A percentile compares a stretch with the other conserved stretches of the same genome.
These are phyloP conservation scores for Kradibia gibbosae DNA, from an alignment of 1,140 invertebrate species.

Conservation along the genomic window DNA sequence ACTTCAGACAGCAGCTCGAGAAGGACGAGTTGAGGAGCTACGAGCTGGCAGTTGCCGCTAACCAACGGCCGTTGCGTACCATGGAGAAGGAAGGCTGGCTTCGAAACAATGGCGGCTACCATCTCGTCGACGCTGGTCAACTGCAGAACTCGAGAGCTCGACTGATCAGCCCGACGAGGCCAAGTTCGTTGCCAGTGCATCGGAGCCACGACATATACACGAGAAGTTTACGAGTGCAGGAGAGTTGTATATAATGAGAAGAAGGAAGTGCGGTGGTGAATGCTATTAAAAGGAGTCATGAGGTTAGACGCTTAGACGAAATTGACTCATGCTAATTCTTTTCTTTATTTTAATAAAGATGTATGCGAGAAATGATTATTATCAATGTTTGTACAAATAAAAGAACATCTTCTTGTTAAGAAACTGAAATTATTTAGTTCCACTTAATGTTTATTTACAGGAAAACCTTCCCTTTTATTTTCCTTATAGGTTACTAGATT, in stretches of 20 bases:
- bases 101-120: conserved; percentile 45
- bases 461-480: too few relatives aligned
- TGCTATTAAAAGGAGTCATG: background rate
- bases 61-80: conserved; percentile 14
- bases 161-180: conserved; percentile 51
- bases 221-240: conserved; percentile 64
- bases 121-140: conserved; percentile 43
- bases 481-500: too few relatives aligned
- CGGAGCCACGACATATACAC: conserved; percentile 65
- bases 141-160: background rate
- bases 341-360: conserved; percentile 5
- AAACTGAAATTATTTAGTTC: conserved; percentile 6
- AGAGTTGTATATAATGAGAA: conserved; percentile 65
- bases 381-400: conserved; percentile 59
- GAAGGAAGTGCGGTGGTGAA: background rate
- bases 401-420: conserved; percentile 66
- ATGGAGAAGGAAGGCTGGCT: conserved; percentile 54
- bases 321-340: conserved; percentile 10
- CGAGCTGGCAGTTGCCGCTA: background rate
- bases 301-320: background rate
- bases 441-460: too few relatives aligned
- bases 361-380: conserved; percentile 42
- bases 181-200: conserved; percentile 63
- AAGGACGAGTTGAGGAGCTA: background rate
- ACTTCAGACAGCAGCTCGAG: conserved; percentile 47